A percentile compares a stretch with the other conserved stretches of the same genome.
phyloP scores from a whole-genome alignment of 2,888 invertebrate species.

The Crocallis elinguaria region DNA sequence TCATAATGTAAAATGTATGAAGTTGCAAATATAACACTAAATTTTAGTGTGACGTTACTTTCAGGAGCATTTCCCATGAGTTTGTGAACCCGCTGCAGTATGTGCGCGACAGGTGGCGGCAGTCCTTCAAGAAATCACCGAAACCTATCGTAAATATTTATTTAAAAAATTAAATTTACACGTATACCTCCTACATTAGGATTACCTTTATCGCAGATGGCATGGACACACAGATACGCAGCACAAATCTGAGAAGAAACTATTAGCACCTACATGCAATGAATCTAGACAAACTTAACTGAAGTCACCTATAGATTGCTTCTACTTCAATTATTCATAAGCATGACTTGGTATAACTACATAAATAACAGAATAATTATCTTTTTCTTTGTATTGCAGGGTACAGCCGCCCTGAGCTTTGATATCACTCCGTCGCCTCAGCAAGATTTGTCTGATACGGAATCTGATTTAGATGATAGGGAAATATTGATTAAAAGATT shows the following conservation, averaged over 20 bases:
- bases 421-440: conserved; percentile 45
- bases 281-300: too few relatives aligned
- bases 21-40: conserved; percentile 1
- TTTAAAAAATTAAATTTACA: too few relatives aligned
- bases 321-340: too few relatives aligned
- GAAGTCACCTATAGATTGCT: too few relatives aligned
- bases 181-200: too few relatives aligned
- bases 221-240: too few relatives aligned
- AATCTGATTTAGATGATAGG: conserved; percentile 65
- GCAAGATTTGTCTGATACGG: conserved; percentile 65
- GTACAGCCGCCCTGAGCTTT: conserved; percentile 49
- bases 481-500: conserved; percentile 52
- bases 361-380: neutral
- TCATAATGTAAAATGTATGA: neutral
- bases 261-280: too few relatives aligned
- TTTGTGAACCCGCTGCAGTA: conserved; percentile 70
- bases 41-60: conserved; percentile 31
- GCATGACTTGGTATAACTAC: too few relatives aligned
- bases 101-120: conserved; percentile 56
- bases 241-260: too few relatives aligned
- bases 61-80: conserved; percentile 54
- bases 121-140: conserved; percentile 43
- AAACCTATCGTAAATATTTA: conserved; percentile 63
- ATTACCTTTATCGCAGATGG: too few relatives aligned
- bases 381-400: conserved; percentile 43